Percentiles rank a stretch among this genome's conserved stretches.
Conservation (phyloP, 2,797 vertebrate species). For the Naso thynnoides region DNA sequence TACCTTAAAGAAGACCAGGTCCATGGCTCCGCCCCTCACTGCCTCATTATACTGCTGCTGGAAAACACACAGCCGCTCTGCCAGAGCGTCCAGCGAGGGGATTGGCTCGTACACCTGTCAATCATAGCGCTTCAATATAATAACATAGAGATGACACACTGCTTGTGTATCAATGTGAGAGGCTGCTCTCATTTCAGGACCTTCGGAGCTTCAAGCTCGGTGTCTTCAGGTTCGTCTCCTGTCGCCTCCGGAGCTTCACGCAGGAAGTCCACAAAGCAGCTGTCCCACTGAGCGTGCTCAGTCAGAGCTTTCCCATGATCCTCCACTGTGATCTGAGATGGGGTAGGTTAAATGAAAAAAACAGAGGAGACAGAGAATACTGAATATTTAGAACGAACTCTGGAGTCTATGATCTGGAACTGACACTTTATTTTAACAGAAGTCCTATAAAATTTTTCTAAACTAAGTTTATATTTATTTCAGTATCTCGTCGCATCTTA, state of each 20-base stretch:
- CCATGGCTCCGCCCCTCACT: slow-evolving; percentile 86
- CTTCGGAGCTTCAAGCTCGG: slow-evolving; percentile 86
- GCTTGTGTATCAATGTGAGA: too few species aligned
- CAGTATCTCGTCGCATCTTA: too few species aligned
- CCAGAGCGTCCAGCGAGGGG: slow-evolving; percentile 83
- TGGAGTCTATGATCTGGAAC: too few species aligned
- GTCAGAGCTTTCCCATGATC: slow-evolving; percentile 81
- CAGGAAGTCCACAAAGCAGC: slow-evolving; percentile 89
- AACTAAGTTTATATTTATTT: too few species aligned
- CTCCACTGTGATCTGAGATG: slow-evolving; percentile 82
- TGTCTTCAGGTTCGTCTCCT: slow-evolving; percentile 85
- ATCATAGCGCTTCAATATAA: too few species aligned
- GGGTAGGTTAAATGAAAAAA: too few species aligned
- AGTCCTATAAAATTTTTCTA: too few species aligned
- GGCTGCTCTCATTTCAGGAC: slow-evolving; percentile 16
- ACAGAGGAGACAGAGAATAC: too few species aligned
- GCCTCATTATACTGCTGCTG: slow-evolving; percentile 89
- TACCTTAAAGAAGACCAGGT: slow-evolving; percentile 91
- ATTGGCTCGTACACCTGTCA: slow-evolving; percentile 86
- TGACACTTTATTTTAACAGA: too few species aligned
- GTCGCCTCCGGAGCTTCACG: slow-evolving; percentile 83
- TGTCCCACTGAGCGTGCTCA: slow-evolving; percentile 73
- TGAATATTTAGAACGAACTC: too few species aligned
- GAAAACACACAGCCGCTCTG: slow-evolving; percentile 82
- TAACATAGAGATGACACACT: too few species aligned